Evolutionary conservation across 2,888 invertebrate genomes (phyloP).

Genomic region (Ditylenchus weischeri): DNA sequence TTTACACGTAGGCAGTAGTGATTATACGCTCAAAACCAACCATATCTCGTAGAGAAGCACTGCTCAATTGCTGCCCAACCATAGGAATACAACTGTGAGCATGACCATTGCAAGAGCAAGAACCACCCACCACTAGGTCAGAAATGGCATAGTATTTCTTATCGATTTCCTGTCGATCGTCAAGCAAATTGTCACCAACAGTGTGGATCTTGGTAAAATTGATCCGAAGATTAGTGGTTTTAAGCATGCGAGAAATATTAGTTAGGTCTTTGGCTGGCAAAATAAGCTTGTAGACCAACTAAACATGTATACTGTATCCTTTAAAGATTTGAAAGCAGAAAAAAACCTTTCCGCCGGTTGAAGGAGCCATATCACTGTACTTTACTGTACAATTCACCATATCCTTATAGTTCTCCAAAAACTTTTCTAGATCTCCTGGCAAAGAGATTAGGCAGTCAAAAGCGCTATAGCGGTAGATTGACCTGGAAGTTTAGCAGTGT

Average conservation of each 20-base stretch:
- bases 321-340: too few relatives aligned
- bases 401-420: slow-evolving; percentile 78
- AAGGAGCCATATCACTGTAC: slow-evolving; percentile 90
- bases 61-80: slow-evolving; percentile 27
- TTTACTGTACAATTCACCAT: slow-evolving; percentile 90
- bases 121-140: slow-evolving; percentile 95
- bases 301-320: slow-evolving; percentile 40
- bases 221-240: slow-evolving; percentile 92
- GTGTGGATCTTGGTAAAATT: slow-evolving; percentile 94
- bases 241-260: slow-evolving; percentile 89
- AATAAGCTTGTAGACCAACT: slow-evolving; percentile 86
- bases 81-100: slow-evolving; percentile 67
- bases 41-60: slow-evolving; percentile 33
- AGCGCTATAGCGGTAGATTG: slow-evolving; percentile 88
- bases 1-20: neutral
- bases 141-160: slow-evolving; percentile 97
- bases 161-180: slow-evolving; percentile 86
- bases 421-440: slow-evolving; percentile 72
- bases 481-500: slow-evolving; percentile 23
- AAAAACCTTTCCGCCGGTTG: slow-evolving; percentile 83
- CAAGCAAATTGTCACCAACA: slow-evolving; percentile 86
- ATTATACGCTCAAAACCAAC: too few relatives aligned
- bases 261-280: slow-evolving; percentile 86
- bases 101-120: slow-evolving; percentile 98
- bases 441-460: slow-evolving; percentile 85